phyloP scores from a whole-genome alignment of 2,113 vertebrate species.

The Anolis sagrei region DNA sequence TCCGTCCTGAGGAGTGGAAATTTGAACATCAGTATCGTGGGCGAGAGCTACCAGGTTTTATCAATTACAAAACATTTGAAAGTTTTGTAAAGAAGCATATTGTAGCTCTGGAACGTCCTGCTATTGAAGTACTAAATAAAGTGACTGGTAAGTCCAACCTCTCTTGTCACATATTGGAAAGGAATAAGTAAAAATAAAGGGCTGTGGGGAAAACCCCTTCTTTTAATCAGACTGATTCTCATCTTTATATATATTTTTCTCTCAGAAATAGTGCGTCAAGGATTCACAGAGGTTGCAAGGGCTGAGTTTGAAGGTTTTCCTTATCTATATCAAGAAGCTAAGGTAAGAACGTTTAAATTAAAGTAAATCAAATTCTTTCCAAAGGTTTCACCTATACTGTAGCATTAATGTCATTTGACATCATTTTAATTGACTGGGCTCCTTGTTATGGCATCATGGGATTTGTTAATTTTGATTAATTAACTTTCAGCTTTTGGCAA shows the following conservation, averaged over 20 bases:
- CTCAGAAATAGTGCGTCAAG: conserved; percentile 67
- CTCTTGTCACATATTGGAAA: not conserved
- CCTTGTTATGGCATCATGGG: too few species aligned
- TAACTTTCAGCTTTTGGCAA: too few species aligned
- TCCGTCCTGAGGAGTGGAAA: conserved; percentile 54
- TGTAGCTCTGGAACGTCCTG: conserved; percentile 80
- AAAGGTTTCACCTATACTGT: too few species aligned
- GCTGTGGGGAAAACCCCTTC: too few species aligned
- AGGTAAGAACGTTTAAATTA: conserved; percentile 64
- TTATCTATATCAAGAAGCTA: conserved; percentile 65
- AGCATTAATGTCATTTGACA: too few species aligned
- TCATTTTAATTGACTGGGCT: too few species aligned
- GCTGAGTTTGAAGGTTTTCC: conserved; percentile 69
- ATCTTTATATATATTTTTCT: conserved; percentile 32
- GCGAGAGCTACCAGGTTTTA: conserved; percentile 85
- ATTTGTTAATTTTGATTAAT: too few species aligned
- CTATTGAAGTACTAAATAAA: conserved; percentile 73
- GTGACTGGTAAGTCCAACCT: conserved; percentile 51
- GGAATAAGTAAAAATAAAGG: not conserved
- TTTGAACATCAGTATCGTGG: conserved; percentile 83
- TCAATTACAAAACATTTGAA: conserved; percentile 87
- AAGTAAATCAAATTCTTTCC: not conserved
- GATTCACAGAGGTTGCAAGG: conserved; percentile 39
- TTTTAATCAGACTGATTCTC: not conserved
- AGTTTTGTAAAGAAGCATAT: conserved; percentile 81